These are phyloP conservation scores for Clarias batrachus DNA, from an alignment of 2,113 vertebrate genomes.

Conservation along the genomic window DNA sequence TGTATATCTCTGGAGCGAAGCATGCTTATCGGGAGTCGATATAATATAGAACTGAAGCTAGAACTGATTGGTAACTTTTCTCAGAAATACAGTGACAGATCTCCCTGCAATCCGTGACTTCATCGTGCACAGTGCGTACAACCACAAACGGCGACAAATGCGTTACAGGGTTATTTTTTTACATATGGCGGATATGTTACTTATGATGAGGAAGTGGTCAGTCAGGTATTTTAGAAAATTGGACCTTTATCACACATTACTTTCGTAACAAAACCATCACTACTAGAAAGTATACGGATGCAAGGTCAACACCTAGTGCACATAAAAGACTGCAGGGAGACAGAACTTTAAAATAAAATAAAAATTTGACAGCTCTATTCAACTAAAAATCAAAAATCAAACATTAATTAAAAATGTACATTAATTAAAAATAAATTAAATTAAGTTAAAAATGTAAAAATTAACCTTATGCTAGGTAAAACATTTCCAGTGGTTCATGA, in stretches of 20 bases:
- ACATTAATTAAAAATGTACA: too few species aligned
- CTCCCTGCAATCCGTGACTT: background rate
- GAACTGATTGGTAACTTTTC: background rate
- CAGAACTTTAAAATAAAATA: background rate
- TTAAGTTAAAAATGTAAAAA: too few species aligned
- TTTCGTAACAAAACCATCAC: background rate
- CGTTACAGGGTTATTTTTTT: background rate
- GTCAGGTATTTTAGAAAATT: background rate
- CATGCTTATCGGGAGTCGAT: background rate
- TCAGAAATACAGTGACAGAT: background rate
- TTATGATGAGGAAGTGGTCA: background rate
- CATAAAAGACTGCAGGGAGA: background rate
- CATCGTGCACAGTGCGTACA: background rate
- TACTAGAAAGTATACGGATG: background rate
- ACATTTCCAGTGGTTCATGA: too few species aligned
- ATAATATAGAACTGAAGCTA: too few species aligned
- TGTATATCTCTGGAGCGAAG: background rate
- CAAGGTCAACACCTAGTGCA: background rate
- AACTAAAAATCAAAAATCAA: background rate
- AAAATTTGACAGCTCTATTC: background rate
- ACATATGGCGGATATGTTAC: background rate
- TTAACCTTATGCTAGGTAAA: too few species aligned
- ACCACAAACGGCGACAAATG: background rate
- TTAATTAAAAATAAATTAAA: too few species aligned
- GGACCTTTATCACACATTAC: background rate